Evolutionary conservation across 2,113 vertebrate species (phyloP), one percentile per base, ranked within the genome.

Genomic region (Rhinolophus sinicus): DNA sequence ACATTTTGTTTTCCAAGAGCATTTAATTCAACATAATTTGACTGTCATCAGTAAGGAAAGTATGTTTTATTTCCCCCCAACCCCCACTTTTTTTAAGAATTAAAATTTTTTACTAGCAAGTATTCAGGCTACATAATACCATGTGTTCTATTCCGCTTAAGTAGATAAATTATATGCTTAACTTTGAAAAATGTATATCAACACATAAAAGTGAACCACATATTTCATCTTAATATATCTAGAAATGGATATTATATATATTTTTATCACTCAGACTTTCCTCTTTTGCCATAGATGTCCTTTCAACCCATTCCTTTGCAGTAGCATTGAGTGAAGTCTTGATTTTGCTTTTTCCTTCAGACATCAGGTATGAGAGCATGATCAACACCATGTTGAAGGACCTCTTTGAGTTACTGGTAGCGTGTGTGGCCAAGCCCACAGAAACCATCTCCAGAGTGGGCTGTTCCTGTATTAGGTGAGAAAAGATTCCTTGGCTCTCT

Each of bases 381-480:
- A 99, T 99, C 97, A 99, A 99, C 98, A 97, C 99, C 95, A 99
- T 99, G 99, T 95, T 99, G 96, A 99, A 99, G 98, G 99, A 99
- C 91, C 99, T 99, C 95, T 99, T 99, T 76, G 99, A 99, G 97
- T 98, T 99, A 60, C 98, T 99, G 94, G 99, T 99, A 56, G 98
- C 99, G 3, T 99, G 99, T 92, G 99, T 99, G 95, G 99, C 99
- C 65, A 99, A 99, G 90, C 99, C 99, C 62, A 99, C 99, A 0
- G 99, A 99, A 98, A 99, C 99, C 97, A 99, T 99, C 98, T 99
- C 99, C 97, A 99, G 99, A 98, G 99, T 99, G 78, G 99, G 99
- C 97, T 99, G 99, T 90, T 99, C 99, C 97, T 99, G 99, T 97
- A 99, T 99, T 97, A 99, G 99, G 99, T 99, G 96, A 98, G 96